A percentile compares a stretch with the other conserved stretches of the same genome.
Evolutionary conservation across 2,888 invertebrate species (phyloP).

Genomic region (Margaritifera margaritifera): DNA sequence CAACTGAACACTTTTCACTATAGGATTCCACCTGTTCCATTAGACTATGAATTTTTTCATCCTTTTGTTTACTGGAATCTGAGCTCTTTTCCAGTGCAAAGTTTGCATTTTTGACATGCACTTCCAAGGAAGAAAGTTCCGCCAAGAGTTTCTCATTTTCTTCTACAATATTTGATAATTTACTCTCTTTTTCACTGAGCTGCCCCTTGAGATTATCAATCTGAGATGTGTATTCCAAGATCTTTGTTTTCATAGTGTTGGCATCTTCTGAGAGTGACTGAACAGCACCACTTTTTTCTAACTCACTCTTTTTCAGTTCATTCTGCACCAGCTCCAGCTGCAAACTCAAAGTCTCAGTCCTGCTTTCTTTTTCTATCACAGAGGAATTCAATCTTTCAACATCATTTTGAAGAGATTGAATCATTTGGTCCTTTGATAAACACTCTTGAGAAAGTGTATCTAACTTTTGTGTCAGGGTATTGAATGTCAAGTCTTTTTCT

Average conservation of each 20-base stretch:
- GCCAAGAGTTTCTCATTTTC: not conserved
- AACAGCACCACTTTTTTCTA: not conserved
- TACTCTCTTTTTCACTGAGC: constrained; percentile 4
- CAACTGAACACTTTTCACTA: not conserved
- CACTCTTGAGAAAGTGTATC: constrained; percentile 21
- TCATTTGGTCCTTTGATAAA: constrained; percentile 13
- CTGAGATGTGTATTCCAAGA: too few species aligned
- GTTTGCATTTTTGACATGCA: not conserved
- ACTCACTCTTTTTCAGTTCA: not conserved
- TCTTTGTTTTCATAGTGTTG: too few species aligned
- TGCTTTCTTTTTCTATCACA: constrained; percentile 1
- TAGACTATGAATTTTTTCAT: too few species aligned
- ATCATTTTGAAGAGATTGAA: constrained; percentile 10
- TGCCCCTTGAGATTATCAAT: not conserved
- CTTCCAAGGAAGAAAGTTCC: not conserved
- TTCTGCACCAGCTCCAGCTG: constrained; percentile 1
- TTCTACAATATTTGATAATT: constrained; percentile 1
- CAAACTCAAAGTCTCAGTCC: not conserved
- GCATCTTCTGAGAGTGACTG: too few species aligned
- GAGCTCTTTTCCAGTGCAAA: not conserved
- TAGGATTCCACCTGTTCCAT: constrained; percentile 1
- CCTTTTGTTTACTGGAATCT: too few species aligned
- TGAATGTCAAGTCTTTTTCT: constrained; percentile 22
- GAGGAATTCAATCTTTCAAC: constrained; percentile 4
- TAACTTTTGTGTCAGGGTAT: constrained; percentile 20